Evolutionary conservation across 2,113 vertebrate species (phyloP), one percentile per base, ranked within the genome.

Genomic region (Burhinus oedicnemus): DNA sequence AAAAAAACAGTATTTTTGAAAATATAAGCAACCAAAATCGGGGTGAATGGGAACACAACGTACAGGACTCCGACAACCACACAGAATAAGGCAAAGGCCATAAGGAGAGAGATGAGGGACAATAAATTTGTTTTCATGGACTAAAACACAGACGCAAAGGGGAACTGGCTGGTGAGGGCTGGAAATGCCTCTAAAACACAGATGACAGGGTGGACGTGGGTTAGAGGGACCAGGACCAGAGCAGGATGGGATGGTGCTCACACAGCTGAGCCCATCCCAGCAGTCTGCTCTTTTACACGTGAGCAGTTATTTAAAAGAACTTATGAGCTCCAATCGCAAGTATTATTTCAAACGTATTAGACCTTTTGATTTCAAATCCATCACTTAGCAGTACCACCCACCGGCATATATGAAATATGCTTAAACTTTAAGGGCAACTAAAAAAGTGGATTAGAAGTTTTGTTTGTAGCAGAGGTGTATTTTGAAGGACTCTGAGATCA

Each of bases 331-430:
- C 15, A 5, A 25, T 6, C 8, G 3, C 22, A 68, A 61, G 36
- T 4, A 2, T 42, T 70, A 16, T 45, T 81, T 45, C 69, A 47
- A 40, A 29, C 32, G 1, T 11, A 15, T 19, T 8, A 64, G 6
- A 38, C 34, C 6, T 75, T 93, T 18, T 20, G 27, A 45, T 90
- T 80, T 66, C 68, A 70, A 60, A 49, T 2, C 42, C 57, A 64
- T 38, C 36, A 25, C 44, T 70, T 16, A 70, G 18, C 30, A 19
- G 30, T 27, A 79, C n/a, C 49, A 25, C 45, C 25, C 82, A 30
- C 14, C 0, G 0, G 13, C 25, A 34, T 51, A 22, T 0, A 18
- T 3, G 34, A 54, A n/a, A 29, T 0, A 11, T 0, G 2, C 17
- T 88, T n/a, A 2, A 58, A 68, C 32, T 52, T 68, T 45, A 38